Evolutionary conservation across 2,113 vertebrate species (phyloP).

Genomic region (Neopipo cinnamomea): DNA sequence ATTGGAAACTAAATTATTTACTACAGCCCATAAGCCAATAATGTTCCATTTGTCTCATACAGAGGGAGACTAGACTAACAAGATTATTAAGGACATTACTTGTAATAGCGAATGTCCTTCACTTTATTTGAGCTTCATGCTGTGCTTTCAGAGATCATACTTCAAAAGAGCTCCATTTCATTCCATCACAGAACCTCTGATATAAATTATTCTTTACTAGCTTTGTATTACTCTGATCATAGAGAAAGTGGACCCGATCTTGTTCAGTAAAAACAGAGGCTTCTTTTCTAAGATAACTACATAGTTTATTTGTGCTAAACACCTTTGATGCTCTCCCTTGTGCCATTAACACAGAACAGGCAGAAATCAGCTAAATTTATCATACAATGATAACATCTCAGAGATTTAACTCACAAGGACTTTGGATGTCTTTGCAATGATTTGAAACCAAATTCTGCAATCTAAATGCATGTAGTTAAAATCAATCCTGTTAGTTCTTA

Average conservation of each 20-base stretch:
- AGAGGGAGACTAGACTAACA: slow-evolving; percentile 91
- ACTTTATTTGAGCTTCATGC: slow-evolving; percentile 88
- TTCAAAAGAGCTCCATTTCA: slow-evolving; percentile 87
- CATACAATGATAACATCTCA: slow-evolving; percentile 29
- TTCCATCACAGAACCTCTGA: slow-evolving; percentile 82
- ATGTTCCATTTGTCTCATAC: slow-evolving; percentile 95
- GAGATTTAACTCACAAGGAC: slow-evolving; percentile 43
- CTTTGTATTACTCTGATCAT: slow-evolving; percentile 79
- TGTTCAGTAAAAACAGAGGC: slow-evolving; percentile 65
- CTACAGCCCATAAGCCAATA: slow-evolving; percentile 96
- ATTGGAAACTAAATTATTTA: slow-evolving; percentile 98
- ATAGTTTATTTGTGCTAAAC: slow-evolving; percentile 66
- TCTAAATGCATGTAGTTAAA: slow-evolving; percentile 22
- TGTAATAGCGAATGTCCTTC: slow-evolving; percentile 96
- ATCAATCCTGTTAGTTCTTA: slow-evolving; percentile 49
- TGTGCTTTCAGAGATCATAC: slow-evolving; percentile 87
- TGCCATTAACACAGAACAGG: slow-evolving; percentile 32
- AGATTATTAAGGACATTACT: slow-evolving; percentile 99
- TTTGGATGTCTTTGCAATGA: slow-evolving; percentile 25
- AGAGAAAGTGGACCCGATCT: slow-evolving; percentile 69
- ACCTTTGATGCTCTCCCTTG: slow-evolving; percentile 67
- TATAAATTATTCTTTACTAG: slow-evolving; percentile 81
- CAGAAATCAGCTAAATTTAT: slow-evolving; percentile 58
- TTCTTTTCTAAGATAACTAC: slow-evolving; percentile 64
- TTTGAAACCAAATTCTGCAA: slow-evolving; percentile 57